Percentiles rank a stretch among this genome's conserved stretches.
Evolutionary conservation across 1,140 invertebrate species (phyloP).

Genomic region (Saxidomus purpurata): DNA sequence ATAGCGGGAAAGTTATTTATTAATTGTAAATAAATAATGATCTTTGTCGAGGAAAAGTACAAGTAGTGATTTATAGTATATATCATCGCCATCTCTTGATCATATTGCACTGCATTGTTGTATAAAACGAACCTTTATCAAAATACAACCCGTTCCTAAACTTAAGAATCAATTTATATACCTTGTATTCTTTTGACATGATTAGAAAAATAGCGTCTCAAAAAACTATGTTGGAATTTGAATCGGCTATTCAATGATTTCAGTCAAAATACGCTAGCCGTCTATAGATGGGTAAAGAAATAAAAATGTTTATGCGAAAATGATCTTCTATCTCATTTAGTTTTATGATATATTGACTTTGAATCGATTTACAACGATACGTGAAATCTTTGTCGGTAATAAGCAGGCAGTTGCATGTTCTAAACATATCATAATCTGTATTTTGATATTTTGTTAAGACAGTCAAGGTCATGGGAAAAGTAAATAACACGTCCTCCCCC

Average conservation of each 20-base stretch:
- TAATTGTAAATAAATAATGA: too few species aligned
- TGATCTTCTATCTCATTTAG: background rate
- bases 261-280: constrained; percentile 1
- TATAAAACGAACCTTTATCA: background rate
- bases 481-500: too few species aligned
- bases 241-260: constrained; percentile 3
- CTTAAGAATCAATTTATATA: constrained; percentile 11
- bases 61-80: too few species aligned
- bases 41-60: too few species aligned
- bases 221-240: constrained; percentile 14
- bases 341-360: constrained; percentile 42
- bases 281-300: background rate
- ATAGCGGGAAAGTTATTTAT: too few species aligned
- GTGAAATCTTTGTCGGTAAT: background rate
- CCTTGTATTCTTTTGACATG: background rate
- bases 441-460: too few species aligned
- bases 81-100: too few species aligned
- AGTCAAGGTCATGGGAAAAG: too few species aligned
- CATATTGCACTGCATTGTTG: background rate
- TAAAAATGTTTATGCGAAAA: constrained; percentile 24
- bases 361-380: constrained; percentile 4
- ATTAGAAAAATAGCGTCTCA: background rate
- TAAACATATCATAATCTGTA: too few species aligned
- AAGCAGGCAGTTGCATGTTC: background rate
- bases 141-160: background rate